Evolutionary conservation across 30 jellyfish, hydroid and myxozoan species (phyloP), one percentile per base, ranked within the genome.

Genomic region (Clytia hemisphaerica): DNA sequence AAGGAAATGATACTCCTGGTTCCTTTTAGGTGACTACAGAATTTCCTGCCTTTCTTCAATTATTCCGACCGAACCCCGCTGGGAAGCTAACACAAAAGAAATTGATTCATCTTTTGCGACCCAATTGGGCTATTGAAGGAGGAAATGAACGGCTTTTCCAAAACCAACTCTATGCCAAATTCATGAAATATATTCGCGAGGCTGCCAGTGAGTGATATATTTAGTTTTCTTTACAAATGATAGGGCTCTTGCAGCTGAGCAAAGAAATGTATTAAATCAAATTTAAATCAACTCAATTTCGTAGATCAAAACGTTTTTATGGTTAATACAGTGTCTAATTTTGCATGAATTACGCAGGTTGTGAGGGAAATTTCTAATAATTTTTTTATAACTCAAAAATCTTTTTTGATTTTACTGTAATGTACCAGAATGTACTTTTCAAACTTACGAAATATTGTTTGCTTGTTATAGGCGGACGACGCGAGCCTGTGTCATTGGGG

Each of bases 381-480:
- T n/a, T n/a, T n/a, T n/a, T n/a, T n/a, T n/a, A n/a, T n/a, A n/a
- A n/a, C n/a, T n/a, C n/a, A n/a, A n/a, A n/a, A n/a, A n/a, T n/a
- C n/a, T n/a, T n/a, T n/a, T n/a, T n/a, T n/a, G n/a, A n/a, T n/a
- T n/a, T n/a, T n/a, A n/a, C n/a, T n/a, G n/a, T n/a, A n/a, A n/a
- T n/a, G n/a, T n/a, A n/a, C n/a, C n/a, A n/a, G n/a, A n/a, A n/a
- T n/a, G n/a, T n/a, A n/a, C n/a, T n/a, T n/a, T n/a, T n/a, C n/a
- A n/a, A n/a, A n/a, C n/a, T n/a, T n/a, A n/a, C n/a, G n/a, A n/a
- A n/a, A n/a, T n/a, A n/a, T n/a, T n/a, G n/a, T 33, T 33, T 50
- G 18, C 19, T n/a, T 64, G 48, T 68, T 68, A 7, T 31, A 68
- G 80, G 83, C 55, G 83, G 83, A 31, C 44, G 77, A 71, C 31